Conservation (phyloP, 2,888 invertebrate species). For the Mesochorus sp. region DNA sequence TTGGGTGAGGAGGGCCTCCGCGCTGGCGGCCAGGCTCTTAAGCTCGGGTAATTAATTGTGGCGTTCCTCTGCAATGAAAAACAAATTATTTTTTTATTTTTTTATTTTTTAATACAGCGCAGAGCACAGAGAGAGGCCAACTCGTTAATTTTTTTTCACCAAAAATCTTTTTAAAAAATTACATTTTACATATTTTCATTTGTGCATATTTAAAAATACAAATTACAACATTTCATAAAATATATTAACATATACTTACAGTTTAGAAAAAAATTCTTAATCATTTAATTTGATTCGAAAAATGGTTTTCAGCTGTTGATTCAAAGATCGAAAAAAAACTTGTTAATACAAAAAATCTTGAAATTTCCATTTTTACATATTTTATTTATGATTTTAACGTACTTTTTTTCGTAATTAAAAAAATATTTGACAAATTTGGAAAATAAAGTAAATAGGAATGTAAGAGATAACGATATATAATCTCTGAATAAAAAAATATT, state of each 20-base stretch:
- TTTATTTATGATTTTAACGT: too few relatives aligned
- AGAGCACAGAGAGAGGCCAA: constrained; percentile 69
- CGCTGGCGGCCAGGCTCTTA: constrained; percentile 97
- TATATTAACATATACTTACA: too few relatives aligned
- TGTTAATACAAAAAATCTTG: too few relatives aligned
- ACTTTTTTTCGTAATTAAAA: too few relatives aligned
- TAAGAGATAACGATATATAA: too few relatives aligned
- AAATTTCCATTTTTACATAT: too few relatives aligned
- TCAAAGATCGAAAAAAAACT: not conserved
- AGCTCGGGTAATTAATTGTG: constrained; percentile 94
- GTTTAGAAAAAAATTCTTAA: too few relatives aligned
- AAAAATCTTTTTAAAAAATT: not conserved
- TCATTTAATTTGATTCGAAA: constrained; percentile 11
- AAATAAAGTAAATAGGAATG: too few relatives aligned
- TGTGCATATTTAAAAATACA: not conserved
- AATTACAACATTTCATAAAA: too few relatives aligned
- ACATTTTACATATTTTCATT: not conserved
- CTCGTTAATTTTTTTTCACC: not conserved
- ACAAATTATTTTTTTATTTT: not conserved
- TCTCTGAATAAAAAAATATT: not conserved
- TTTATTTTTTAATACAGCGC: constrained; percentile 53
- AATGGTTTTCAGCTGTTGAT: not conserved
- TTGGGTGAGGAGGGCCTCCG: constrained; percentile 97
- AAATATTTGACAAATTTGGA: too few relatives aligned
- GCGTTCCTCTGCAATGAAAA: constrained; percentile 69